These are phyloP conservation scores for Zeus faber DNA, from an alignment of 2,113 vertebrate species.

Conservation along the genomic window DNA sequence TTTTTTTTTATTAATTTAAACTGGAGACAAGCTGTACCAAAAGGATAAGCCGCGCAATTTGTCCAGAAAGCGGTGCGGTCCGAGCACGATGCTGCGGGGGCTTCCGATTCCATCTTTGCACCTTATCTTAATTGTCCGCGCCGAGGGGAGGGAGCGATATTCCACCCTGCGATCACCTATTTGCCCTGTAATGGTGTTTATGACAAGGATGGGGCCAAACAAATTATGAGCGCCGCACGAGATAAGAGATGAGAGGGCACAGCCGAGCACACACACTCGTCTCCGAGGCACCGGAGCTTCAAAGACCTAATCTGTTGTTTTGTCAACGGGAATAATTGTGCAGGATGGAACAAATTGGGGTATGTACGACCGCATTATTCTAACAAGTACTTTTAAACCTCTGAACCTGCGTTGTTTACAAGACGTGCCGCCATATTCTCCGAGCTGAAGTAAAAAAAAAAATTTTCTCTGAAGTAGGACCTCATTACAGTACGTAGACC, in stretches of 20 bases:
- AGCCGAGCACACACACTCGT: background rate
- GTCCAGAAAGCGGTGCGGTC: background rate
- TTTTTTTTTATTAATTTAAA: background rate
- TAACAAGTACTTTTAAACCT: background rate
- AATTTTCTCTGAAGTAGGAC: too few relatives aligned
- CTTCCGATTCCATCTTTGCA: constrained; percentile 24
- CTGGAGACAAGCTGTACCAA: background rate
- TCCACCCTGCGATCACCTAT: constrained; percentile 56
- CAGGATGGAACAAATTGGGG: background rate
- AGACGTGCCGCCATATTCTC: too few relatives aligned
- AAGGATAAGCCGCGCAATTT: too few relatives aligned
- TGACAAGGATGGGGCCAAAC: constrained; percentile 49
- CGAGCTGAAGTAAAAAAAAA: too few relatives aligned
- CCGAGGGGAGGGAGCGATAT: constrained; percentile 46
- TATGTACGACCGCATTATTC: background rate
- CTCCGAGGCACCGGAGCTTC: too few relatives aligned
- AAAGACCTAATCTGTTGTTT: too few relatives aligned
- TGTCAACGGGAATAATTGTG: background rate
- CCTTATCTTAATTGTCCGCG: constrained; percentile 57
- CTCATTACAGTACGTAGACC: too few relatives aligned
- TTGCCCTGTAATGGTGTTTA: constrained; percentile 60
- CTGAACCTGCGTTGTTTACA: background rate
- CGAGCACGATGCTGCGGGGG: constrained; percentile 34
- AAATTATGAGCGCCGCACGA: constrained; percentile 40
- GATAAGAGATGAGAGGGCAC: constrained; percentile 9